Evolutionary conservation across 1,140 invertebrate species (phyloP), one percentile per base, ranked within the genome.

Genomic region (Camponotus vicinus): DNA sequence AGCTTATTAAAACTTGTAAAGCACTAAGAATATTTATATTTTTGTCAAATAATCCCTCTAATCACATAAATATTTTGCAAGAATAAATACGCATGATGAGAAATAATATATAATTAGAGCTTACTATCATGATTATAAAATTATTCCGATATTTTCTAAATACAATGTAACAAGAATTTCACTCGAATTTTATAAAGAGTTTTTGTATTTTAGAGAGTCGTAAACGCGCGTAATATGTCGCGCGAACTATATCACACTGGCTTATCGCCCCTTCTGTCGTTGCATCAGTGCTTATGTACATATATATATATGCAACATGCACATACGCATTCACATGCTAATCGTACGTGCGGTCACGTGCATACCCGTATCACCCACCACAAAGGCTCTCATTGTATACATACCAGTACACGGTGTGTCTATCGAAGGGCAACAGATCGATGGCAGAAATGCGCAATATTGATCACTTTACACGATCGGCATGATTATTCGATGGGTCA

Each of bases 331-430:
- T 86, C 57, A 75, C 34, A 75, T 79, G 85, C 84, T 71, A 77
- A 85, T 85, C 83, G 69, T 11, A 71, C 73, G 52, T 84, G 37
- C n/a, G 82, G 73, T 85, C 82, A 85, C 82, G 73, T 78, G 82
- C 73, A 85, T 45, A n/a, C 11, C 45, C 73, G 45, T 76, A 75
- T 83, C 69, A 59, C 18, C 27, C 69, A 55, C 52, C 40, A 49
- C 55, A 83, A 83, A 83, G 69, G 52, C 55, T 75, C 40, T 27
- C 40, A 83, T 73, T 83, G 79, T 83, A 27, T 61, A 63, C 27
- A 73, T 49, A 55, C 40, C 55, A 21, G 8, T 57, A 83, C 55
- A 75, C 27, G 57, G 27, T 3, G 40, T 42, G 79, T 61, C 4
- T 27, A 18, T 73, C 40, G 69, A 83, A 73, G 37, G 37, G 55